These are phyloP conservation scores for Rhingia rostrata DNA, from an alignment of 2,888 invertebrate genomes.

Conservation along the genomic window DNA sequence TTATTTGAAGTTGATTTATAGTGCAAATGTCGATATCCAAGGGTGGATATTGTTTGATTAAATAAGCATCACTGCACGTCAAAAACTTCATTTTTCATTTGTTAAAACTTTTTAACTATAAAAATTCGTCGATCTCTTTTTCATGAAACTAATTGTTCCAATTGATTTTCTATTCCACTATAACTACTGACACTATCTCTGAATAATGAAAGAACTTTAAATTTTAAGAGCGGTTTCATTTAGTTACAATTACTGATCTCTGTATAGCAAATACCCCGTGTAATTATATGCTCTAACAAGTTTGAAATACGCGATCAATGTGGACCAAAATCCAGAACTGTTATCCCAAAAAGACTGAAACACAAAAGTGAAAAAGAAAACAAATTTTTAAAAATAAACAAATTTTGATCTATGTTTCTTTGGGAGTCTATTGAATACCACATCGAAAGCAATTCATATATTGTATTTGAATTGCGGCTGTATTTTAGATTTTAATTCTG, in stretches of 20 bases:
- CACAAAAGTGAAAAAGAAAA: constrained; percentile 24
- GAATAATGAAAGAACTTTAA: neutral
- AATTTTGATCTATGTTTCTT: constrained; percentile 30
- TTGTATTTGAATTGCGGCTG: constrained; percentile 34
- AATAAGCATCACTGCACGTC: constrained; percentile 47
- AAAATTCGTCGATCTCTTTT: neutral
- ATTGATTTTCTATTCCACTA: constrained; percentile 5
- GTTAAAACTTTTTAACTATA: neutral
- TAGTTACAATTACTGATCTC: neutral
- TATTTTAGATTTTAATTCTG: constrained; percentile 27
- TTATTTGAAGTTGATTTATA: constrained; percentile 51
- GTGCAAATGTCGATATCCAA: constrained; percentile 58
- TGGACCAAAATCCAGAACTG: constrained; percentile 22
- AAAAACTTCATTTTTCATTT: constrained; percentile 54
- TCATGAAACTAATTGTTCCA: neutral
- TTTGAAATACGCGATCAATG: constrained; percentile 27
- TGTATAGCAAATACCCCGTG: constrained; percentile 10
- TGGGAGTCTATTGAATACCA: constrained; percentile 12
- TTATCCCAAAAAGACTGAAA: constrained; percentile 6
- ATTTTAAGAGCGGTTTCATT: neutral
- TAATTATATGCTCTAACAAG: constrained; percentile 50
- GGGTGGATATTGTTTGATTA: constrained; percentile 25
- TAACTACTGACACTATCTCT: neutral
- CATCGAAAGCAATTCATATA: constrained; percentile 1
- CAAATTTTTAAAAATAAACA: constrained; percentile 46